phyloP scores from a whole-genome alignment of 2,888 invertebrate genomes.

The Hoplodrina blanda region DNA sequence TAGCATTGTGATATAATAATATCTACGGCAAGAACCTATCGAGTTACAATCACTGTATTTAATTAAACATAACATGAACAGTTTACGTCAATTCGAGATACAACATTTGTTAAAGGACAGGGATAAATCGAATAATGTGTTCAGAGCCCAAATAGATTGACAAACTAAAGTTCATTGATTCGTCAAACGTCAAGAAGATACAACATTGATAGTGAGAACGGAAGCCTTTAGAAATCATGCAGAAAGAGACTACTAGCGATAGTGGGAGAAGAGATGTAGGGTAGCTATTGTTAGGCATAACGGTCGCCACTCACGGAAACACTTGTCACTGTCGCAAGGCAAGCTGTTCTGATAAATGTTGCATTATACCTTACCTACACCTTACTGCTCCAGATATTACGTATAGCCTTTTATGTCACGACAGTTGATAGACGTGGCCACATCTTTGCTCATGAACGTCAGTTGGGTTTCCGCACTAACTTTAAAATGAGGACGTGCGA shows the following conservation, averaged over 20 bases:
- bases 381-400: constrained; percentile 59
- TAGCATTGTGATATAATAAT: neutral
- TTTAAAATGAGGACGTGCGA: constrained; percentile 44
- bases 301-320: constrained; percentile 86
- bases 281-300: constrained; percentile 83
- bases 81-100: constrained; percentile 15
- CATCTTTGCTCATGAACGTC: constrained; percentile 15
- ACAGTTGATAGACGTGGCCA: constrained; percentile 64
- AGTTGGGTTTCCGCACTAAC: constrained; percentile 22
- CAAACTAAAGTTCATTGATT: constrained; percentile 70
- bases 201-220: constrained; percentile 79
- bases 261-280: constrained; percentile 80
- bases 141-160: constrained; percentile 49
- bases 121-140: constrained; percentile 42
- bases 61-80: constrained; percentile 11
- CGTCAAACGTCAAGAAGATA: constrained; percentile 77
- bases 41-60: constrained; percentile 1
- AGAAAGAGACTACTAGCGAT: constrained; percentile 81
- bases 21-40: constrained; percentile 11
- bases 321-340: constrained; percentile 85
- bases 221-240: constrained; percentile 86
- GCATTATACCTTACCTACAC: constrained; percentile 71
- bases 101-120: constrained; percentile 30
- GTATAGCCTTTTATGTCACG: constrained; percentile 61
- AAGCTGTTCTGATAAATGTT: constrained; percentile 80